Conservation (phyloP, 1,140 invertebrate species). For the Hormaphis cornu region DNA sequence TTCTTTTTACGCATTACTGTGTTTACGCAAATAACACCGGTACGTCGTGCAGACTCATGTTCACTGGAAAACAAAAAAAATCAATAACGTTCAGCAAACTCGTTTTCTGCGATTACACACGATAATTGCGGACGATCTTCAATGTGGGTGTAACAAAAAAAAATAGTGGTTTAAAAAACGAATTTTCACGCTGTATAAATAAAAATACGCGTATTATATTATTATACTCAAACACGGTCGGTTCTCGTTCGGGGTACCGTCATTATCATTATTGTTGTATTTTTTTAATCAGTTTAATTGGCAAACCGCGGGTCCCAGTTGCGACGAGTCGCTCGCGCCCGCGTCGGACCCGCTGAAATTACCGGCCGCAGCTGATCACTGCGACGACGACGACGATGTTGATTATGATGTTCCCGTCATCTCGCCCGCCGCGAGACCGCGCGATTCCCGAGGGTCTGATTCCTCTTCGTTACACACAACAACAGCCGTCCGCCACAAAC, state of each 20-base stretch:
- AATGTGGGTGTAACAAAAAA: too few species aligned
- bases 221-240: neutral
- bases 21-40: too few species aligned
- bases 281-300: constrained; percentile 32
- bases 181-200: too few species aligned
- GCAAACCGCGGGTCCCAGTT: constrained; percentile 18
- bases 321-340: neutral
- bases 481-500: constrained; percentile 3
- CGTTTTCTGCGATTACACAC: too few species aligned
- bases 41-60: too few species aligned
- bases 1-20: too few species aligned
- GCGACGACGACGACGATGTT: neutral
- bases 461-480: constrained; percentile 27
- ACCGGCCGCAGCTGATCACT: constrained; percentile 22
- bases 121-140: too few species aligned
- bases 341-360: constrained; percentile 12
- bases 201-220: too few species aligned
- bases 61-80: too few species aligned
- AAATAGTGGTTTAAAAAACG: too few species aligned
- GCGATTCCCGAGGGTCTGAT: constrained; percentile 24
- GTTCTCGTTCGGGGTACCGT: neutral
- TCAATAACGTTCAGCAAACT: too few species aligned
- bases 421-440: neutral
- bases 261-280: neutral
- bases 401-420: neutral